Conservation (phyloP, 2,888 invertebrate genomes). For the Tetragonula carbonaria region DNA sequence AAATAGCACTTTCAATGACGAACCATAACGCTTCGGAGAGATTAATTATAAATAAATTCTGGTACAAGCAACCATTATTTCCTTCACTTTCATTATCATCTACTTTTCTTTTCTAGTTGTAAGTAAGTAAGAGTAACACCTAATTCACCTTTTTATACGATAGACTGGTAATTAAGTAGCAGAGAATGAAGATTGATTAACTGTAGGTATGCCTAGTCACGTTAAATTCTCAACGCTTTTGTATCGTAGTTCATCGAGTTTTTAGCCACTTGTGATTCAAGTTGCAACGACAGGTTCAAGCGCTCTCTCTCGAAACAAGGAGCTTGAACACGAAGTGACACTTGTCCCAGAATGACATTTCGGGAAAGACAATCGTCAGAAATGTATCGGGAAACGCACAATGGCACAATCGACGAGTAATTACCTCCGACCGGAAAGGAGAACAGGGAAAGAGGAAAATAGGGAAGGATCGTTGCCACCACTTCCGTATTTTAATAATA, state of each 20-base stretch:
- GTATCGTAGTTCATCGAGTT: not conserved
- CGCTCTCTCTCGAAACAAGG: no score
- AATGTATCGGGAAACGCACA: no score
- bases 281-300: no score
- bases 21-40: no score
- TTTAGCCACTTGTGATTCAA: not conserved
- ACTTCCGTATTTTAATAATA: constrained; percentile 31
- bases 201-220: constrained; percentile 38
- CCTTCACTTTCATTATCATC: no score
- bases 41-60: no score
- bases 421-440: not conserved
- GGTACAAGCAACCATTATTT: no score
- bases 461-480: constrained; percentile 17
- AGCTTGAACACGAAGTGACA: no score
- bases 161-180: constrained; percentile 59
- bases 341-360: not conserved
- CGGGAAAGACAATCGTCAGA: not conserved
- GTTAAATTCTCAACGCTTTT: constrained; percentile 45
- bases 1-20: no score
- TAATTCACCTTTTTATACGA: constrained; percentile 55
- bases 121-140: constrained; percentile 38
- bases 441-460: not conserved
- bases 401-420: not conserved
- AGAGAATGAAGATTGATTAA: constrained; percentile 66
- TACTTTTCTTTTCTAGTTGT: not conserved